Percentiles rank a stretch among this genome's conserved stretches.
Evolutionary conservation across 2,113 vertebrate species (phyloP).

Genomic region (Takifugu flavidus): DNA sequence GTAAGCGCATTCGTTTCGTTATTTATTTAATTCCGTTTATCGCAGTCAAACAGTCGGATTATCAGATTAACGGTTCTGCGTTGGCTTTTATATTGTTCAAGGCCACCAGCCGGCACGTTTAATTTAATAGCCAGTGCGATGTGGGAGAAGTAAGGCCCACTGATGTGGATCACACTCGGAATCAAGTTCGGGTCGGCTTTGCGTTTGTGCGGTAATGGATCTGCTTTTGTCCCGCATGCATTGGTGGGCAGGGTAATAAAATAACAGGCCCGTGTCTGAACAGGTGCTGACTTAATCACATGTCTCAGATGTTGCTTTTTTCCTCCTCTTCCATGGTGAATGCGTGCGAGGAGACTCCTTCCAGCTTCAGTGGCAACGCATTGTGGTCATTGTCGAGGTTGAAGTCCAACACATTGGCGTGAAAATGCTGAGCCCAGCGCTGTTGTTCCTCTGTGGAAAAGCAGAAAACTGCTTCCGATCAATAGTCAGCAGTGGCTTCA

Average conservation of each 20-base stretch:
- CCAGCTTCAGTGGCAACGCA: neutral
- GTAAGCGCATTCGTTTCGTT: slow-evolving; percentile 40
- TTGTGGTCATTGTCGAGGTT: slow-evolving; percentile 22
- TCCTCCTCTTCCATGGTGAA: neutral
- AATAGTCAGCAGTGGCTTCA: slow-evolving; percentile 17
- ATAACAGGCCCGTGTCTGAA: slow-evolving; percentile 11
- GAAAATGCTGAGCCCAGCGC: slow-evolving; percentile 43
- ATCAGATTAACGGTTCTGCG: slow-evolving; percentile 26
- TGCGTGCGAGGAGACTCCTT: neutral
- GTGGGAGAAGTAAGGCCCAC: neutral
- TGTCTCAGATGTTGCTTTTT: slow-evolving; percentile 1
- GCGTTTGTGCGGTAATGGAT: too few relatives aligned
- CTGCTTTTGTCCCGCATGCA: neutral
- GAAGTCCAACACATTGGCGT: slow-evolving; percentile 26
- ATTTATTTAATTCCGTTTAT: neutral
- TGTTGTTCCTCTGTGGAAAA: slow-evolving; percentile 2
- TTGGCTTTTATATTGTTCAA: neutral
- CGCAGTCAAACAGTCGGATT: neutral
- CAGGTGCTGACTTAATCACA: slow-evolving; percentile 44
- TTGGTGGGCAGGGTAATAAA: neutral
- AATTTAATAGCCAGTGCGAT: neutral
- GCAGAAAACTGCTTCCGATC: slow-evolving; percentile 12
- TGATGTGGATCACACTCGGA: too few relatives aligned
- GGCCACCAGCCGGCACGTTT: slow-evolving; percentile 18
- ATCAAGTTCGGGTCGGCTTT: too few relatives aligned